phyloP scores from a whole-genome alignment of 92 coral and sea anemone genomes.

The Epizoanthus stellaris region DNA sequence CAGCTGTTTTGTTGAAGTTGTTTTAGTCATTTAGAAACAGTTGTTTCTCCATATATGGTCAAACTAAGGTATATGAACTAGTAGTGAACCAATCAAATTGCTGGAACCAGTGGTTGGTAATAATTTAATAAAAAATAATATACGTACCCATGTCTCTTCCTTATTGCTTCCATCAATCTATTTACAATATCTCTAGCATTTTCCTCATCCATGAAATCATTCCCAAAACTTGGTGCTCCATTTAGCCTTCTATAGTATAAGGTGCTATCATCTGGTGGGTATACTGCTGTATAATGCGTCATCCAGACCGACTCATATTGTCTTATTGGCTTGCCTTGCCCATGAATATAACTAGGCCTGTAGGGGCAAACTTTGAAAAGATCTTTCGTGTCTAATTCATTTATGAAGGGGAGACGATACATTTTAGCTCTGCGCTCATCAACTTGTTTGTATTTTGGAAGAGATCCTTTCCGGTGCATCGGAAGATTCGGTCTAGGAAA shows the following conservation, averaged over 20 bases:
- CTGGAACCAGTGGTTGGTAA: not conserved
- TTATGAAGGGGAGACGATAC: slow-evolving; percentile 67
- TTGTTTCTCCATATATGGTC: no score
- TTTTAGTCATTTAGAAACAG: no score
- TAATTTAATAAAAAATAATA: not conserved
- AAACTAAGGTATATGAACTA: no score
- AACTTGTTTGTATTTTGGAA: slow-evolving; percentile 25
- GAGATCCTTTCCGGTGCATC: slow-evolving; percentile 47
- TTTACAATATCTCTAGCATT: slow-evolving; percentile 56
- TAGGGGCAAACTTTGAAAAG: slow-evolving; percentile 71
- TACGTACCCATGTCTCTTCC: slow-evolving; percentile 68
- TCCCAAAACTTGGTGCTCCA: slow-evolving; percentile 73
- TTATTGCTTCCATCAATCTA: slow-evolving; percentile 58
- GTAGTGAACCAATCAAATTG: no score
- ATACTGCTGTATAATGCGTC: slow-evolving; percentile 75
- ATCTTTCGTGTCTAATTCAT: slow-evolving; percentile 40
- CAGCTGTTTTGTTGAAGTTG: no score
- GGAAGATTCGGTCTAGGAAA: slow-evolving; percentile 39
- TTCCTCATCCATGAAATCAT: slow-evolving; percentile 65
- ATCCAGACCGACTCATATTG: slow-evolving; percentile 80
- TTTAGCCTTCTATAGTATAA: slow-evolving; percentile 33
- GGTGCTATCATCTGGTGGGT: slow-evolving; percentile 64
- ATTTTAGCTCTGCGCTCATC: slow-evolving; percentile 58
- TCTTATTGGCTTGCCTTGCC: slow-evolving; percentile 37
- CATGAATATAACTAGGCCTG: slow-evolving; percentile 55